Conservation (phyloP, 1,140 invertebrate species). For the Zaprionus ornatus region DNA sequence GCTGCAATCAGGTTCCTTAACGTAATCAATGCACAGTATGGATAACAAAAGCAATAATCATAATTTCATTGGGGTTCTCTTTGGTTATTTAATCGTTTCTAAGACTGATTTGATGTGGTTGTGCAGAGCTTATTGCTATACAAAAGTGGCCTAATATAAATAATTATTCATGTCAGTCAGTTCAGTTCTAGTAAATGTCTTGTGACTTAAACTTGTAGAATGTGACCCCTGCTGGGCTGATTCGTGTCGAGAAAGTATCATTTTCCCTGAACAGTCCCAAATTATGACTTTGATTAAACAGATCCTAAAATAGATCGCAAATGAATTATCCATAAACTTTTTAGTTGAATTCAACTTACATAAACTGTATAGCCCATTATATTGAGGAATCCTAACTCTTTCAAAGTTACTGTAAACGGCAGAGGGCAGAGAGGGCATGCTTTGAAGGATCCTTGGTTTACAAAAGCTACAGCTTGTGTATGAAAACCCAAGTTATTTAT, state of each 20-base stretch:
- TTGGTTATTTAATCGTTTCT: not conserved
- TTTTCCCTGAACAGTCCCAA: slow-evolving; percentile 51
- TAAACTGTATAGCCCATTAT: slow-evolving; percentile 45
- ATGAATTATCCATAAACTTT: not conserved
- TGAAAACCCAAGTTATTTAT: slow-evolving; percentile 27
- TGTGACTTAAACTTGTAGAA: slow-evolving; percentile 55
- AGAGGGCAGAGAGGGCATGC: slow-evolving; percentile 52
- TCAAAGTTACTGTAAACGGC: slow-evolving; percentile 14
- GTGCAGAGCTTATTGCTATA: not conserved
- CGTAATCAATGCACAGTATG: not conserved
- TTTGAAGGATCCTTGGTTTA: not conserved
- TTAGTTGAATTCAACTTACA: slow-evolving; percentile 29
- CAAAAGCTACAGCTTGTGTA: slow-evolving; percentile 57
- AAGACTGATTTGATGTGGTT: not conserved
- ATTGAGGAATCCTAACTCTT: slow-evolving; percentile 30
- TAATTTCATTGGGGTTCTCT: slow-evolving; percentile 1
- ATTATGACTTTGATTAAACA: slow-evolving; percentile 34
- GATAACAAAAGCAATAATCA: not conserved
- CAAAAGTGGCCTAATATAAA: not conserved
- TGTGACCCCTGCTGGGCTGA: slow-evolving; percentile 55
- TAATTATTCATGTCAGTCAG: not conserved
- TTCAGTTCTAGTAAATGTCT: slow-evolving; percentile 26
- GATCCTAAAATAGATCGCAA: slow-evolving; percentile 35
- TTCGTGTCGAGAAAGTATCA: slow-evolving; percentile 39
- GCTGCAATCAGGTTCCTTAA: not conserved